These are phyloP conservation scores for Magallana gigas DNA, from an alignment of 1,140 invertebrate species.

Conservation along the genomic window DNA sequence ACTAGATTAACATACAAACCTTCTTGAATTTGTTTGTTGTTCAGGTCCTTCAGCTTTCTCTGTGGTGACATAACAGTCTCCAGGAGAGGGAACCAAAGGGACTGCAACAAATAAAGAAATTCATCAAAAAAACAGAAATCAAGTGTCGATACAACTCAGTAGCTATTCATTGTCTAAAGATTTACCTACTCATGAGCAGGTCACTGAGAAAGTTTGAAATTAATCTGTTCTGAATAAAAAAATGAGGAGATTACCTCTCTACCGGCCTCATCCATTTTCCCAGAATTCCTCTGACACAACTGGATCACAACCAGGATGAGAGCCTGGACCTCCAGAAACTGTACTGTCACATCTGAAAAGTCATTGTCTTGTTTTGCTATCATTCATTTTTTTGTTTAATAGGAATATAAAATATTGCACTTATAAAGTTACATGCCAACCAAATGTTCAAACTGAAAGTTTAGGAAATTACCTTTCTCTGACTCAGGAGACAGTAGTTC, in stretches of 20 bases:
- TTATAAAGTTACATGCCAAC: too few species aligned
- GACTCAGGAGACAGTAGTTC: constrained; percentile 45
- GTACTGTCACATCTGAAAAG: constrained; percentile 61
- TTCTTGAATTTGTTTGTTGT: constrained; percentile 70
- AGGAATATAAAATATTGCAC: too few species aligned
- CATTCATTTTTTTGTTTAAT: too few species aligned
- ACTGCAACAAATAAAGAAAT: constrained; percentile 63
- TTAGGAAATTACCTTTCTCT: constrained; percentile 41
- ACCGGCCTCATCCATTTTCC: constrained; percentile 79
- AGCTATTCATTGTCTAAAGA: background rate
- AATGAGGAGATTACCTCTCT: constrained; percentile 73
- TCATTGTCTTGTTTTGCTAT: too few species aligned
- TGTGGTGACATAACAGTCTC: constrained; percentile 81
- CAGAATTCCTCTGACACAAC: constrained; percentile 81
- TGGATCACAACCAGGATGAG: constrained; percentile 79
- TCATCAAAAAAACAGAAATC: background rate
- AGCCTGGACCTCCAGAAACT: constrained; percentile 74
- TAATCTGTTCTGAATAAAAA: too few species aligned
- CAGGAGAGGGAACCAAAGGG: constrained; percentile 82
- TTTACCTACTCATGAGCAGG: too few species aligned
- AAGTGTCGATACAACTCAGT: background rate
- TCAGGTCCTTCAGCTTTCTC: constrained; percentile 76
- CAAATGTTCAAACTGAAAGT: too few species aligned
- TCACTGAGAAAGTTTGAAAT: too few species aligned
- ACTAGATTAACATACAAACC: constrained; percentile 53